Evolutionary conservation across 2,888 invertebrate species (phyloP).

Genomic region (Harpagoxenus sublaevis): DNA sequence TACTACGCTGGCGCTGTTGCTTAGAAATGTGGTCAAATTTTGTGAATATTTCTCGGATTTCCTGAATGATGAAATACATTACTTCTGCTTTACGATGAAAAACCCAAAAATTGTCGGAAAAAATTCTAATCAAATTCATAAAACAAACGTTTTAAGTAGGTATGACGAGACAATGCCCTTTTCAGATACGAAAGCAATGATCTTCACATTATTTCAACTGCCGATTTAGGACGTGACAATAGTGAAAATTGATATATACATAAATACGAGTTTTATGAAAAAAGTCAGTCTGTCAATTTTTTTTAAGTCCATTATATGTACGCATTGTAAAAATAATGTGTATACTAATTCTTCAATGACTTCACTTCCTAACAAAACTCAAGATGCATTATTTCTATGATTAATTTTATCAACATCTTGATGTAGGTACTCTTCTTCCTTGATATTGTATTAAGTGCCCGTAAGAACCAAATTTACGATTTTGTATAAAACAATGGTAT

Average conservation of each 20-base stretch:
- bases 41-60: background rate
- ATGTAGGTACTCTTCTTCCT: background rate
- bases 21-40: background rate
- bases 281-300: slow-evolving; percentile 52
- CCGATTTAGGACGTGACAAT: background rate
- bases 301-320: slow-evolving; percentile 7
- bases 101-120: background rate
- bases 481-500: background rate
- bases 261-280: slow-evolving; percentile 13
- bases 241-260: slow-evolving; percentile 24
- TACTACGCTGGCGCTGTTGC: background rate
- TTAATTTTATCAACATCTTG: background rate
- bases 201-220: background rate
- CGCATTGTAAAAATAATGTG: slow-evolving; percentile 6
- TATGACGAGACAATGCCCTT: background rate
- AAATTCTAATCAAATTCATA: background rate
- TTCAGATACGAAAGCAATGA: background rate
- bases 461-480: background rate
- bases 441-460: background rate
- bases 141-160: background rate
- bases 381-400: background rate
- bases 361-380: background rate
- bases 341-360: background rate
- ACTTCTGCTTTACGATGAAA: background rate
- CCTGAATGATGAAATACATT: background rate